Conservation (phyloP, 2,888 invertebrate species). For the Rapana venosa region DNA sequence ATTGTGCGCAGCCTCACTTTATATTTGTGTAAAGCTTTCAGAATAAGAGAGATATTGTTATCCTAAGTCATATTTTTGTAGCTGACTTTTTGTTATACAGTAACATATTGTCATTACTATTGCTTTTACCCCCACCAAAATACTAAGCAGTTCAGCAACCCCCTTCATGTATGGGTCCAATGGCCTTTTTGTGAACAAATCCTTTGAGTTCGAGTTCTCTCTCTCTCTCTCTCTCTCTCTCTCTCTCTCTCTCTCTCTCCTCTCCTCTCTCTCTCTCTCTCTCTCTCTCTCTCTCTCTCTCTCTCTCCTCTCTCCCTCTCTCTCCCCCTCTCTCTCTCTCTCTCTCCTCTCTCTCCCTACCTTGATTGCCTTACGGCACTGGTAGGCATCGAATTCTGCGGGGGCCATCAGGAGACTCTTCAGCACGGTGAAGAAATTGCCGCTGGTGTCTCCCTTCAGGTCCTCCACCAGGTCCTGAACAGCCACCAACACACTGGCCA, state of each 20-base stretch:
- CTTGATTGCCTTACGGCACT: conserved; percentile 76
- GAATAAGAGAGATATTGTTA: too few species aligned
- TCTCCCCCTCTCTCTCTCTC: too few species aligned
- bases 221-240: not conserved
- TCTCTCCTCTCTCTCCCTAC: conserved; percentile 50
- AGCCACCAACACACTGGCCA: not conserved
- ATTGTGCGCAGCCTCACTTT: too few species aligned
- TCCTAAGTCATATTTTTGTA: too few species aligned
- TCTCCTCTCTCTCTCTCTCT: not conserved
- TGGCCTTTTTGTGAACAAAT: too few species aligned
- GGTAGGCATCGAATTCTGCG: conserved; percentile 77
- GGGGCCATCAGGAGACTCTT: conserved; percentile 74
- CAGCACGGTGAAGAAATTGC: conserved; percentile 73
- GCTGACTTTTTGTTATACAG: too few species aligned
- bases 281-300: not conserved
- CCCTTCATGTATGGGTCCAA: too few species aligned
- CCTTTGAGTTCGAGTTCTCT: too few species aligned
- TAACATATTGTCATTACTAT: too few species aligned
- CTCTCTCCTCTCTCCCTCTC: not conserved
- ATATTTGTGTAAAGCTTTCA: too few species aligned
- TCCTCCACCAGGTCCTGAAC: conserved; percentile 75
- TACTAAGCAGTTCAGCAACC: too few species aligned
- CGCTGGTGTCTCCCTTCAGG: conserved; percentile 75
- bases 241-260: not conserved
- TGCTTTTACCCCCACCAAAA: too few species aligned